phyloP scores from a whole-genome alignment of 2,888 invertebrate genomes.

The Ochropacha duplaris region DNA sequence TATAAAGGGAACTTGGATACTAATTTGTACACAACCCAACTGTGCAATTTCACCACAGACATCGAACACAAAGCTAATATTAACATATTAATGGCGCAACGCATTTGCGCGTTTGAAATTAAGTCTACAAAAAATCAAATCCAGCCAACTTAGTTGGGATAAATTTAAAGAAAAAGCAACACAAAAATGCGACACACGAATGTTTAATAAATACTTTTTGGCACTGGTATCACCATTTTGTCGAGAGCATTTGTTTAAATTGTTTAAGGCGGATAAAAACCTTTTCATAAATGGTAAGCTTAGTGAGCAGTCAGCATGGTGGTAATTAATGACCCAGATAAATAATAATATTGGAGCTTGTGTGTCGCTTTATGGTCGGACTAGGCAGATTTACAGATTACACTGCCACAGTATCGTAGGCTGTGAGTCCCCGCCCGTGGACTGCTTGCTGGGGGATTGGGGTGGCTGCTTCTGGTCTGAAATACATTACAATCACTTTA shows the following conservation, averaged over 20 bases:
- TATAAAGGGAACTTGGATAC: conserved; percentile 50
- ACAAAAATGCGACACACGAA: conserved; percentile 62
- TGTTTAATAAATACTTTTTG: conserved; percentile 46
- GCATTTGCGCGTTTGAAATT: conserved; percentile 53
- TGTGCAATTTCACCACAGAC: conserved; percentile 42
- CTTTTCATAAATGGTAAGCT: conserved; percentile 23
- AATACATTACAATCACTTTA: conserved; percentile 35
- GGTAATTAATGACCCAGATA: conserved; percentile 36
- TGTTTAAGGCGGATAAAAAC: conserved; percentile 34
- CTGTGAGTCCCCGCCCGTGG: conserved; percentile 93
- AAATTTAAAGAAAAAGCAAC: conserved; percentile 63
- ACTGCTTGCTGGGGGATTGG: conserved; percentile 91
- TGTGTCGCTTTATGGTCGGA: conserved; percentile 34
- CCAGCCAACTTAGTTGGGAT: conserved; percentile 79
- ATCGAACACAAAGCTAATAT: conserved; percentile 39
- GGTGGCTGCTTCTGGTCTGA: conserved; percentile 93
- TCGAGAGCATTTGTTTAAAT: conserved; percentile 39
- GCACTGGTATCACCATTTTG: conserved; percentile 65
- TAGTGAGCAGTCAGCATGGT: conserved; percentile 52
- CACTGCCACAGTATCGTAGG: conserved; percentile 99
- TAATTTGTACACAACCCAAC: conserved; percentile 51
- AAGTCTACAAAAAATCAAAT: conserved; percentile 51
- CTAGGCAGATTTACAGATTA: conserved; percentile 89
- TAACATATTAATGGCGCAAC: conserved; percentile 54
- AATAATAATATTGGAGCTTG: conserved; percentile 33